Conservation (phyloP, 2,797 vertebrate genomes). For the Halcyon chelicuti region DNA sequence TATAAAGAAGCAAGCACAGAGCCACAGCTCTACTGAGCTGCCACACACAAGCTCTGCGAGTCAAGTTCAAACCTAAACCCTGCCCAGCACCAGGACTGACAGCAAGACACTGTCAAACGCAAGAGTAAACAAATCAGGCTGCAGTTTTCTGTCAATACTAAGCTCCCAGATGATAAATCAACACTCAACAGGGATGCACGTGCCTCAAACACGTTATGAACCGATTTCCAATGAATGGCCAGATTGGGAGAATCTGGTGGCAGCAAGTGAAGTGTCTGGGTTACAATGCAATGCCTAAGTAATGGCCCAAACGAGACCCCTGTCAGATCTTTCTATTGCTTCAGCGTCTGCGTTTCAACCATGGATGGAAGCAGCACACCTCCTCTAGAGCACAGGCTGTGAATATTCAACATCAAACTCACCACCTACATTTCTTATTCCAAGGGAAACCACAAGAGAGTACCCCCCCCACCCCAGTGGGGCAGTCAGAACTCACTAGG, state of each 20-base stretch:
- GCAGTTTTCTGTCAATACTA: not conserved
- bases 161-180: not conserved
- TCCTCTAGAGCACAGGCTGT: not conserved
- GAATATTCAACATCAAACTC: not conserved
- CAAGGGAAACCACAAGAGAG: not conserved
- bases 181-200: not conserved
- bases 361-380: not conserved
- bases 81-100: not conserved
- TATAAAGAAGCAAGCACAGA: not conserved
- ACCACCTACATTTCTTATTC: not conserved
- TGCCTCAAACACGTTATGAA: accelerated
- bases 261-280: not conserved
- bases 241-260: not conserved
- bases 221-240: accelerated
- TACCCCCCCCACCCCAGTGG: accelerated
- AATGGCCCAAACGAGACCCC: not conserved
- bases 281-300: not conserved
- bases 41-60: not conserved
- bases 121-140: not conserved
- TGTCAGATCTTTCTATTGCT: not conserved
- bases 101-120: not conserved
- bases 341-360: not conserved
- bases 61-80: not conserved
- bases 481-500: not conserved
- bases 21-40: not conserved